Evolutionary conservation across 2,797 vertebrate species (phyloP), one percentile per base, ranked within the genome.

Genomic region (Falco berigora): DNA sequence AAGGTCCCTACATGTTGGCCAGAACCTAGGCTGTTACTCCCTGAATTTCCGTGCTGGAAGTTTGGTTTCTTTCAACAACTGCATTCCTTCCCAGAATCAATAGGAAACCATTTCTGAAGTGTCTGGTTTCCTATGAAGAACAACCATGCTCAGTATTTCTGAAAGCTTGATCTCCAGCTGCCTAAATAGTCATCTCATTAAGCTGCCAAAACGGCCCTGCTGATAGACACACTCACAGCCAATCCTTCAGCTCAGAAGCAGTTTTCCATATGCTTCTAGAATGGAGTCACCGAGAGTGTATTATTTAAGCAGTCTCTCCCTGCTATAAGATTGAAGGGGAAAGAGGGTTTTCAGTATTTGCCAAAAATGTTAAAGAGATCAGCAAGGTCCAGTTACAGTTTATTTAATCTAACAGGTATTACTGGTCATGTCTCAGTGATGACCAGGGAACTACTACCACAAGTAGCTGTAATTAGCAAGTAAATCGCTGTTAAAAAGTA

Each of bases 91-190:
- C 96, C 95, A 96, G 96, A 97, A 95, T 66, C 80, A 74, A 94
- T 93, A 97, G 97, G 96, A 97, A 97, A 95, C 86, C 67, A 32
- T 52, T 96, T 94, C 90, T 94, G 58, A 91, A 97, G 94, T 88
- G 95, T 91, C 62, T 78, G 90, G 94, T 96, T 98, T 98, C 97
- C 97, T 95, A 84, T 46, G 42, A 87, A 77, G 77, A 49, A 34
- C 47, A 67, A 42, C 64, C 53, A 30, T 5, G 44, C 61, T 67
- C 55, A 24, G 19, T 46, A 30, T 78, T 91, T 72, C 88, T 90
- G 91, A 93, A 59, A 96, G 38, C 55, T 71, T 38, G 7, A 77
- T 38, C 74, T 87, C 73, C 64, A 63, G 55, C 79, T 66, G 75
- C 85, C 73, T 71, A 5, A 69, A 62, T 2, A 62, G 47, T 69